These are phyloP conservation scores for Gorsachius goisagi DNA, from an alignment of 2,113 vertebrate genomes.

Conservation along the genomic window DNA sequence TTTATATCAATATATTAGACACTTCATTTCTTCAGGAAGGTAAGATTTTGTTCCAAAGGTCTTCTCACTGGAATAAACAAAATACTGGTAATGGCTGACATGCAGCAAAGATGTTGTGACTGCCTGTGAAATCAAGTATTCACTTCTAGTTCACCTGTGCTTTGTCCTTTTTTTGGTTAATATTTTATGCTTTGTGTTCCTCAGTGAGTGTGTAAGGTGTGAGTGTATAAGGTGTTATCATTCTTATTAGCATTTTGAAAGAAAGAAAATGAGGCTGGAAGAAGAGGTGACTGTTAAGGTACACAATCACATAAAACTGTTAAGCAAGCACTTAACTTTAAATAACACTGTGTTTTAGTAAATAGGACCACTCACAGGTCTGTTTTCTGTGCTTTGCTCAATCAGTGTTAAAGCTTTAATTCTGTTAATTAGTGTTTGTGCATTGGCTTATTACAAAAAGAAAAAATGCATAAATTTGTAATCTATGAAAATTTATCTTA, in stretches of 20 bases:
- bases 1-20: background rate
- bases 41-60: background rate
- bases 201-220: background rate
- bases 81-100: background rate
- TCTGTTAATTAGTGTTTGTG: background rate
- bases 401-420: background rate
- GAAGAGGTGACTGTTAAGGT: background rate
- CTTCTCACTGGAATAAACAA: background rate
- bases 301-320: background rate
- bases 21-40: background rate
- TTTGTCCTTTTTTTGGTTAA: background rate
- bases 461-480: background rate
- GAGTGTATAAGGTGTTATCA: background rate
- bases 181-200: background rate
- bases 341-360: background rate
- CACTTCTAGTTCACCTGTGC: background rate
- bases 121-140: background rate
- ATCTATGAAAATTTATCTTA: background rate
- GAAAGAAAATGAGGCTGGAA: background rate
- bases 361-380: background rate
- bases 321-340: background rate
- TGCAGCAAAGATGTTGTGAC: background rate
- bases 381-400: background rate
- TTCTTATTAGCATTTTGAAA: background rate
- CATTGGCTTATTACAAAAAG: background rate